A percentile compares a stretch with the other conserved stretches of the same genome.
Evolutionary conservation across 2,888 invertebrate species (phyloP).

Genomic region (Drosophila mettleri): DNA sequence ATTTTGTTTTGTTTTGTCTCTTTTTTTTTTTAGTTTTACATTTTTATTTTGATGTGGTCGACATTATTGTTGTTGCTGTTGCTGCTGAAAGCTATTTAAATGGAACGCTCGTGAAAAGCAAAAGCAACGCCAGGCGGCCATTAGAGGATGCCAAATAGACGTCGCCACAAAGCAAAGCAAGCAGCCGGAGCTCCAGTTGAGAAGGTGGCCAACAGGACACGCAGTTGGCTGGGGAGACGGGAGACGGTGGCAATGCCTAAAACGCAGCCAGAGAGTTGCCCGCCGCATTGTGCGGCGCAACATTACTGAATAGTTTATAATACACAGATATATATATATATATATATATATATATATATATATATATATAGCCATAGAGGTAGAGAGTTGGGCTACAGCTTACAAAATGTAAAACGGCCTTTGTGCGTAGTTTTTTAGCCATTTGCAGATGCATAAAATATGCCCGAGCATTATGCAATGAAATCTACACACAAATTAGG

Average conservation of each 20-base stretch:
- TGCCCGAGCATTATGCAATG: slow-evolving; percentile 41
- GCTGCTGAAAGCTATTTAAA: slow-evolving; percentile 70
- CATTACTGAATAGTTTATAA: slow-evolving; percentile 71
- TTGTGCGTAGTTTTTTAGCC: slow-evolving; percentile 45
- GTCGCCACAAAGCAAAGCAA: slow-evolving; percentile 58
- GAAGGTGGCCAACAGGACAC: slow-evolving; percentile 10
- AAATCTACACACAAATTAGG: slow-evolving; percentile 41
- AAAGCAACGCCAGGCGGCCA: slow-evolving; percentile 56
- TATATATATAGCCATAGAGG: background rate
- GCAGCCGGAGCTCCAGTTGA: slow-evolving; percentile 22
- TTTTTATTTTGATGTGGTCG: slow-evolving; percentile 71
- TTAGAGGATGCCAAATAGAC: slow-evolving; percentile 68
- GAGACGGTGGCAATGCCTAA: slow-evolving; percentile 11
- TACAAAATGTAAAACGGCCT: slow-evolving; percentile 55
- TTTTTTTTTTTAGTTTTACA: slow-evolving; percentile 25
- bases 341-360: background rate
- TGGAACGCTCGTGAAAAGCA: slow-evolving; percentile 64
- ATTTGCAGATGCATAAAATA: slow-evolving; percentile 61
- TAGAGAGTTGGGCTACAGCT: slow-evolving; percentile 29
- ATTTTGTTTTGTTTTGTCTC: background rate
- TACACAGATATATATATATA: slow-evolving; percentile 43
- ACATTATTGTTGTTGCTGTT: slow-evolving; percentile 34
- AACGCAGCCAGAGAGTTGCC: slow-evolving; percentile 38
- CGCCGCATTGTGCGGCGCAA: slow-evolving; percentile 57
- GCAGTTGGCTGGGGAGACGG: background rate